Conservation (phyloP, 1,140 invertebrate species). For the Leptinotarsa undecemlineata region DNA sequence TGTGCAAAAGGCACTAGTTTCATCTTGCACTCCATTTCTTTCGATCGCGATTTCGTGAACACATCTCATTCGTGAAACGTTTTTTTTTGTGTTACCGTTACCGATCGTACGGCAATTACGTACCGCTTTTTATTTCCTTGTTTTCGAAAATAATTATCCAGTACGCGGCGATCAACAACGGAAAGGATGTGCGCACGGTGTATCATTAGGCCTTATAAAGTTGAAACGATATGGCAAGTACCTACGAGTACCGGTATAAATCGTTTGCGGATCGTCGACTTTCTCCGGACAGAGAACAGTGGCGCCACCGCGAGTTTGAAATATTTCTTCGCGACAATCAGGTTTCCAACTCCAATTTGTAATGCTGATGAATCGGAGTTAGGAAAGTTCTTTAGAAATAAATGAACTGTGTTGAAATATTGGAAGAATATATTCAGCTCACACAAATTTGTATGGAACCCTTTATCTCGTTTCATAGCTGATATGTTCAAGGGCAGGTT, state of each 20-base stretch:
- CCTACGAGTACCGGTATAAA: not conserved
- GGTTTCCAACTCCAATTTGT: too few species aligned
- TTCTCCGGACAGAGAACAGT: not conserved
- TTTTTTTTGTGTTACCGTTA: not conserved
- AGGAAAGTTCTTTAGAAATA: too few species aligned
- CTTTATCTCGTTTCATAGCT: too few species aligned
- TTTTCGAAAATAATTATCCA: slow-evolving; percentile 4
- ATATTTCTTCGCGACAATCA: too few species aligned
- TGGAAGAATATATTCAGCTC: too few species aligned
- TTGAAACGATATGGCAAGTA: not conserved
- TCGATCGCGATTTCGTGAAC: too few species aligned
- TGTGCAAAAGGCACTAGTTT: too few species aligned
- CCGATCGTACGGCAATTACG: not conserved
- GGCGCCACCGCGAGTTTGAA: not conserved
- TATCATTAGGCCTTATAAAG: slow-evolving; percentile 1
- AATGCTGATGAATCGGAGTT: too few species aligned
- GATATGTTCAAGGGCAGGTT: too few species aligned
- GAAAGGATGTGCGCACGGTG: not conserved
- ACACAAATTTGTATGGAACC: too few species aligned
- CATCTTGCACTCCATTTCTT: too few species aligned
- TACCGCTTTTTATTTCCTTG: not conserved
- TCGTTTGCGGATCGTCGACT: not conserved
- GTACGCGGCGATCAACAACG: not conserved
- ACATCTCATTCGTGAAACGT: not conserved
- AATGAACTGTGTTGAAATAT: too few species aligned